A percentile compares a stretch with the other conserved stretches of the same genome.
Conservation (phyloP, 2,888 invertebrate genomes). For the Archips xylosteana region DNA sequence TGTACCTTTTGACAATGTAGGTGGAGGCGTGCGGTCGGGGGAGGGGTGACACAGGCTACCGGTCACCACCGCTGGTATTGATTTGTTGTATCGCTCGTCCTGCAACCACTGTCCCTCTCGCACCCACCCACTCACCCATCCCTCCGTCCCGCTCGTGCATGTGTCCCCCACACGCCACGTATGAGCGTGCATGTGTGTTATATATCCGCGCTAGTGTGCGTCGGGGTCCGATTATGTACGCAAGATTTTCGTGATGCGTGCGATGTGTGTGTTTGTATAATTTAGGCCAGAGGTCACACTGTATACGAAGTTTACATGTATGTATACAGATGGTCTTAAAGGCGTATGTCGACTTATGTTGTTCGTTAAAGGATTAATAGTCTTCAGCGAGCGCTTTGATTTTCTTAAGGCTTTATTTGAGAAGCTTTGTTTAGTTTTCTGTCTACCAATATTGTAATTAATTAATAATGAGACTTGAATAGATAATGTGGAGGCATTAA, state of each 20-base stretch:
- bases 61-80: conserved; percentile 86
- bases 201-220: conserved; percentile 62
- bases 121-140: conserved; percentile 53
- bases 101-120: conserved; percentile 79
- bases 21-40: conserved; percentile 80
- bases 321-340: conserved; percentile 29
- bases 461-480: neutral
- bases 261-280: conserved; percentile 46
- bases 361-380: conserved; percentile 33
- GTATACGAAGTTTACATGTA: conserved; percentile 31
- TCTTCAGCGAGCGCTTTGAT: neutral
- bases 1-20: conserved; percentile 82
- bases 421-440: neutral
- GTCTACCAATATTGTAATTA: neutral
- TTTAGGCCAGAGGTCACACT: conserved; percentile 49
- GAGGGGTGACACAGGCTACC: conserved; percentile 85
- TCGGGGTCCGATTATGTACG: conserved; percentile 77
- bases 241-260: conserved; percentile 69
- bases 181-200: conserved; percentile 63
- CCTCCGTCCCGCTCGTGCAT: conserved; percentile 62
- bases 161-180: conserved; percentile 72
- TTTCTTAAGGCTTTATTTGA: conserved; percentile 14
- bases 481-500: neutral
- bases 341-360: conserved; percentile 29
- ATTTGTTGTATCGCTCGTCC: conserved; percentile 87